Evolutionary conservation across 2,797 vertebrate species (phyloP).

Genomic region (Odontamblyopus rebecca): DNA sequence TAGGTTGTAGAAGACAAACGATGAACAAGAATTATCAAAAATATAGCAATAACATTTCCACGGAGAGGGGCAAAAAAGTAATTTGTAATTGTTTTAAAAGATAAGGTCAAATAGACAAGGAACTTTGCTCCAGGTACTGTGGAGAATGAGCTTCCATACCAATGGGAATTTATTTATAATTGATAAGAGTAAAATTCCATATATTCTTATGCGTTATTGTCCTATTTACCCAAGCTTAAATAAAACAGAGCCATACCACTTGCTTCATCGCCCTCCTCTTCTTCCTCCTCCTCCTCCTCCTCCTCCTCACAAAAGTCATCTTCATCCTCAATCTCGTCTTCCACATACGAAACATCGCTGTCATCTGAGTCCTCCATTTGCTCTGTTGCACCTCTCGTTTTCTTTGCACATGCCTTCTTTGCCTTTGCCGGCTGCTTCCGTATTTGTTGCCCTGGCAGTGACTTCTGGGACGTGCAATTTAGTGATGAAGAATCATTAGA

Average conservation of each 20-base stretch:
- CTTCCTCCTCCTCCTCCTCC: slow-evolving; percentile 1
- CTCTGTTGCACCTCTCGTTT: background rate
- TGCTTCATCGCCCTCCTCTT: background rate
- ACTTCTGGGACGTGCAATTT: slow-evolving; percentile 10
- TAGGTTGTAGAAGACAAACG: too few relatives aligned
- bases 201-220: background rate
- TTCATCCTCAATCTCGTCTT: slow-evolving; percentile 61
- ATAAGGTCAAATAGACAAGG: too few relatives aligned
- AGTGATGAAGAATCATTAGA: slow-evolving; percentile 13
- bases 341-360: slow-evolving; percentile 69
- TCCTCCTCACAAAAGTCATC: slow-evolving; percentile 51
- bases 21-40: too few relatives aligned
- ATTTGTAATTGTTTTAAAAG: background rate
- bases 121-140: too few relatives aligned
- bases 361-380: slow-evolving; percentile 53
- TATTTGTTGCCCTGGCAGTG: slow-evolving; percentile 12
- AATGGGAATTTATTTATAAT: background rate
- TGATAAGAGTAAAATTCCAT: background rate
- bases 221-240: background rate
- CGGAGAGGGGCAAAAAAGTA: background rate
- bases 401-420: slow-evolving; percentile 3
- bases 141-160: background rate
- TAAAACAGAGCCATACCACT: background rate
- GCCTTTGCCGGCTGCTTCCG: background rate
- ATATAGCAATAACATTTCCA: background rate